Evolutionary conservation across 2,113 vertebrate species (phyloP), one percentile per base, ranked within the genome.

Genomic region (Gopherus evgoodei): DNA sequence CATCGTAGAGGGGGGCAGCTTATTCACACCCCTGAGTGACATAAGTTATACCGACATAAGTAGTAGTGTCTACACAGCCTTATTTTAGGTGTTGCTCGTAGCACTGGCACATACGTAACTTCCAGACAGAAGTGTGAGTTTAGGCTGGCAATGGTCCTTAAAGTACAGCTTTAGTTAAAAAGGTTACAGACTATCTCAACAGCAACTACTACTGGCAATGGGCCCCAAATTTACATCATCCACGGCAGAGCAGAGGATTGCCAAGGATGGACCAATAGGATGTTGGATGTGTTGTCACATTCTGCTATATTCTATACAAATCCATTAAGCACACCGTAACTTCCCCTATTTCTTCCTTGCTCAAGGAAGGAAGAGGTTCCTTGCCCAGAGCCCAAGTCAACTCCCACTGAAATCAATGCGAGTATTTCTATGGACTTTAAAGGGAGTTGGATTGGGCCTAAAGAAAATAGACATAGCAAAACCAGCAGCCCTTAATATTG

Each of bases 91-190:
- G 72, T 25, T 7, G 79, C 31, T 0, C 0, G 0, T 93, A 88
- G 75, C 49, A 44, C 0, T 8, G 80, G 42, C 25, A 90, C 57
- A 38, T 42, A 52, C 17, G 93, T 93, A 93, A 65, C 83, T 96
- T 44, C 83, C 87, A 84, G 69, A 87, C 11, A 56, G 21, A 95
- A 94, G 89, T 12, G 72, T 88, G 56, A 86, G 78, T 92, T 86
- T 21, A 89, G 96, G 35, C 62, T 84, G 31, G 50, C 89, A 56
- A 72, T 5, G 87, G 85, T 92, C 44, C 91, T 95, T 53, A 11
- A 11, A 8, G 92, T 93, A 91, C 56, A 80, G 62, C 25, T 35
- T 84, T 82, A 5, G 65, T 72, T 59, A 96, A 88, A 76, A 93
- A n/a, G 76, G 84, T 59, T 29, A 59, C 56, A 85, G 78, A 90